Percentiles rank a stretch among this genome's conserved stretches.
Conservation (phyloP, 2,888 invertebrate species). For the Mellilla xanthometata region DNA sequence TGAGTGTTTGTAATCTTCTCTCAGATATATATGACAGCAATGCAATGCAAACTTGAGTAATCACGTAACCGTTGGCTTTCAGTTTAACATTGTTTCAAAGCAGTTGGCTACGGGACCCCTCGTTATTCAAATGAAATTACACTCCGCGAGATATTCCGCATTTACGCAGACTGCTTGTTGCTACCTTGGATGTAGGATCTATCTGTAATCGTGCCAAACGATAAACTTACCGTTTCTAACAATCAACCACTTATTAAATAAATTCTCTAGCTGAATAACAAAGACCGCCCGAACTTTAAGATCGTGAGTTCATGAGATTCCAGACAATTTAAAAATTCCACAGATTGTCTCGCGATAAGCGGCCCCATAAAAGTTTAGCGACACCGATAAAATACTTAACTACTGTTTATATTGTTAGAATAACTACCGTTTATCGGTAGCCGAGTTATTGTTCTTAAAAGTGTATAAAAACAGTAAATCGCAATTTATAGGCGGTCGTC, state of each 20-base stretch:
- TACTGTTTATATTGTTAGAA: slow-evolving; percentile 23
- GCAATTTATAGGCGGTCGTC: slow-evolving; percentile 17
- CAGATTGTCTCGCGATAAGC: slow-evolving; percentile 28
- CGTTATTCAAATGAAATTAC: slow-evolving; percentile 26
- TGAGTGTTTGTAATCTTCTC: neutral
- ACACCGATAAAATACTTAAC: slow-evolving; percentile 26
- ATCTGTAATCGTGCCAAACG: slow-evolving; percentile 28
- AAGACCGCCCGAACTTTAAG: slow-evolving; percentile 16
- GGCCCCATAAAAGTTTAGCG: slow-evolving; percentile 25
- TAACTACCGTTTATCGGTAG: slow-evolving; percentile 25
- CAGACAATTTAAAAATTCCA: slow-evolving; percentile 26
- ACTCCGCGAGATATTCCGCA: slow-evolving; percentile 7
- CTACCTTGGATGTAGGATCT: neutral
- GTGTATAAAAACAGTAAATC: slow-evolving; percentile 20
- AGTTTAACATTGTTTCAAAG: slow-evolving; percentile 16
- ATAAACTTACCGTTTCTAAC: slow-evolving; percentile 27
- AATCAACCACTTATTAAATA: slow-evolving; percentile 23
- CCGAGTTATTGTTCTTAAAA: slow-evolving; percentile 21
- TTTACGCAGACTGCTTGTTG: slow-evolving; percentile 20
- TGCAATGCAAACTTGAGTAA: slow-evolving; percentile 5
- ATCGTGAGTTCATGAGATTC: slow-evolving; percentile 19
- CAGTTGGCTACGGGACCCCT: slow-evolving; percentile 10
- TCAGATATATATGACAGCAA: neutral
- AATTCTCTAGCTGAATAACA: slow-evolving; percentile 30
- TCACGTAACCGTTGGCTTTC: slow-evolving; percentile 4